These are phyloP conservation scores for Zaprionus ghesquierei DNA, from an alignment of 1,140 invertebrate species.

Conservation along the genomic window DNA sequence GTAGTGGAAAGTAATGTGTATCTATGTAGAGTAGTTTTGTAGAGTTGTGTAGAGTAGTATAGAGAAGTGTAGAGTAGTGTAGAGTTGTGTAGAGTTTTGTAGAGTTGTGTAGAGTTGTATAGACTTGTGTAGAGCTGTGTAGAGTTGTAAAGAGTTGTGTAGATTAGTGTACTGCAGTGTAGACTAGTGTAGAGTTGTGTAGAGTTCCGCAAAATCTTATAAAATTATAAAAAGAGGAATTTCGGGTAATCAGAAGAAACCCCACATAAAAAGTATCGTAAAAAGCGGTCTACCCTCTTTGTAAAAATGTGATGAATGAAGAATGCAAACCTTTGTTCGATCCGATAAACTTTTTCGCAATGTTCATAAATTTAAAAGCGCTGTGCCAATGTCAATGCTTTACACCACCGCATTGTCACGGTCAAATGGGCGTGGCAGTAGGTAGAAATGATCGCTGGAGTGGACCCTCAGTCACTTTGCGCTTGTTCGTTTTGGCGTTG, in stretches of 20 bases:
- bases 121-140: not conserved
- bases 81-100: not conserved
- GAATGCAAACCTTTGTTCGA: not conserved
- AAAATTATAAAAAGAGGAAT: too few relatives aligned
- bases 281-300: not conserved
- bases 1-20: not conserved
- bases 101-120: not conserved
- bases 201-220: not conserved
- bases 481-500: slow-evolving; percentile 51
- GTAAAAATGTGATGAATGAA: not conserved
- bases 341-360: not conserved
- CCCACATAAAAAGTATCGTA: not conserved
- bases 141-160: not conserved
- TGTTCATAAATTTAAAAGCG: not conserved
- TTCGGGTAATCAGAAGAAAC: not conserved
- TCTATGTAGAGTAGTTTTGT: not conserved
- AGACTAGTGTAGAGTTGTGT: not conserved
- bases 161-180: not conserved
- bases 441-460: not conserved
- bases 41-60: not conserved
- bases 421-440: not conserved
- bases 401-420: not conserved
- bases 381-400: not conserved
- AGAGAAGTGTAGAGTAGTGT: not conserved
- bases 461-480: slow-evolving; percentile 15